Evolutionary conservation across 2,113 vertebrate genomes (phyloP).

Genomic region (Sciurus niger): DNA sequence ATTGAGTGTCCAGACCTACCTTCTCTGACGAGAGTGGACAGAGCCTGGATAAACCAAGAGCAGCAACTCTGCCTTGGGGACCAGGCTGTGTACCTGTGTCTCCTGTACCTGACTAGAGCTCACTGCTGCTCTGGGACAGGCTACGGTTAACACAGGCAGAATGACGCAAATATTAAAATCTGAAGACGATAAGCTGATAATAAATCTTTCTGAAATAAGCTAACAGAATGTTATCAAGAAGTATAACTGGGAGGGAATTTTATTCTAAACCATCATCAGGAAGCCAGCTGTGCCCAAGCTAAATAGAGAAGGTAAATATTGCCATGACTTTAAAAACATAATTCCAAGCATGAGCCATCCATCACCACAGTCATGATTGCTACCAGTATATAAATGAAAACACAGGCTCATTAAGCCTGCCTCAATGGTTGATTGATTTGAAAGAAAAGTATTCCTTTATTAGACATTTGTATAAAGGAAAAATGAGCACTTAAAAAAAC

Average conservation of each 20-base stretch:
- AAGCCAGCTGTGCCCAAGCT: constrained; percentile 65
- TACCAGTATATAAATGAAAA: constrained; percentile 49
- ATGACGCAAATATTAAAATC: constrained; percentile 83
- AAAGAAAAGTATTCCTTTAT: constrained; percentile 42
- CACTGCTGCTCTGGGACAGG: constrained; percentile 30
- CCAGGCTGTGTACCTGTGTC: neutral
- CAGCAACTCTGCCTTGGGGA: accelerated
- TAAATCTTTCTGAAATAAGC: constrained; percentile 78
- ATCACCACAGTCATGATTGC: neutral
- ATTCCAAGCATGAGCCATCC: neutral
- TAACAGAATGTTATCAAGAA: constrained; percentile 17
- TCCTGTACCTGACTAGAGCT: neutral
- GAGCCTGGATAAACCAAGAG: accelerated
- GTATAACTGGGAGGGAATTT: constrained; percentile 25
- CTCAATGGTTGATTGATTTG: constrained; percentile 39
- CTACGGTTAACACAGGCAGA: constrained; percentile 61
- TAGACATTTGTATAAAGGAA: constrained; percentile 34
- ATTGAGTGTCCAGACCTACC: constrained; percentile 21
- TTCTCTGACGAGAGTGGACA: constrained; percentile 45
- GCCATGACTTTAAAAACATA: constrained; percentile 66
- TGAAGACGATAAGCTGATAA: constrained; percentile 83
- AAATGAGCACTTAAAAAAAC: neutral
- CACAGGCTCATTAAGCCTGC: neutral
- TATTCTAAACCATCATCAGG: constrained; percentile 69
- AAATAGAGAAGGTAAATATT: constrained; percentile 79